phyloP scores from a whole-genome alignment of 1,140 invertebrate species.

The Drosophila obscura region DNA sequence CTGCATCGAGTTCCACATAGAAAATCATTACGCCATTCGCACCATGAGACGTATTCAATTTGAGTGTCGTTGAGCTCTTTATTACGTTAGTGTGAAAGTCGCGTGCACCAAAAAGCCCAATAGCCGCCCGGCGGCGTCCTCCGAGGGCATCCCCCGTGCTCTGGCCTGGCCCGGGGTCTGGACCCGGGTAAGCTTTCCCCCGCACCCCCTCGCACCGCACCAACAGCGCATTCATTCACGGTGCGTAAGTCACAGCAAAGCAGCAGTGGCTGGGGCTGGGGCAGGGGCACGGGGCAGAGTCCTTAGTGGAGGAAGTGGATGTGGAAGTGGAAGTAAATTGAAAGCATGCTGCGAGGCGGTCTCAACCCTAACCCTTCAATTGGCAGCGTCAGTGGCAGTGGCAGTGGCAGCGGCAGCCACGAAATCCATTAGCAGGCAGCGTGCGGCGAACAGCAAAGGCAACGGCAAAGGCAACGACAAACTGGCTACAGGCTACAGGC shows the following conservation, averaged over 20 bases:
- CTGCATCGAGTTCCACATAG: conserved; percentile 79
- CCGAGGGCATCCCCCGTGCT: conserved; percentile 35
- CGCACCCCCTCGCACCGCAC: conserved; percentile 8
- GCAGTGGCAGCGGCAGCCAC: conserved; percentile 51
- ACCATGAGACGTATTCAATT: conserved; percentile 82
- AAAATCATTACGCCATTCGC: conserved; percentile 83
- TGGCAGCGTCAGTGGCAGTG: conserved; percentile 14
- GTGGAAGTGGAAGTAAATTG: conserved; percentile 76
- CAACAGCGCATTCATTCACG: conserved; percentile 73
- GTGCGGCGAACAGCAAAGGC: conserved; percentile 55
- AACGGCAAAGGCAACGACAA: conserved; percentile 13
- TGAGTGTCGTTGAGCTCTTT: conserved; percentile 83
- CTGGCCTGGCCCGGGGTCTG: neutral
- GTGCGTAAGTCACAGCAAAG: conserved; percentile 77
- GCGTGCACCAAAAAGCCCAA: conserved; percentile 63
- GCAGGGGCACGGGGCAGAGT: conserved; percentile 42
- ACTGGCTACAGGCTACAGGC: conserved; percentile 11
- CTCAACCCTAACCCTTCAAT: conserved; percentile 69
- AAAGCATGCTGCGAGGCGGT: conserved; percentile 73
- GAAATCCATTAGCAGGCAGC: conserved; percentile 79
- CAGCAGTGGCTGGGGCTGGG: conserved; percentile 1
- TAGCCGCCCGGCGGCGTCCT: conserved; percentile 10
- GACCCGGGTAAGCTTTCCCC: conserved; percentile 13
- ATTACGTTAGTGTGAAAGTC: conserved; percentile 83
- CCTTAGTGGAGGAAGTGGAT: conserved; percentile 52